Percentiles rank a stretch among this genome's conserved stretches.
phyloP scores from a whole-genome alignment of 2,888 invertebrate genomes.

The Drosophila quinaria region DNA sequence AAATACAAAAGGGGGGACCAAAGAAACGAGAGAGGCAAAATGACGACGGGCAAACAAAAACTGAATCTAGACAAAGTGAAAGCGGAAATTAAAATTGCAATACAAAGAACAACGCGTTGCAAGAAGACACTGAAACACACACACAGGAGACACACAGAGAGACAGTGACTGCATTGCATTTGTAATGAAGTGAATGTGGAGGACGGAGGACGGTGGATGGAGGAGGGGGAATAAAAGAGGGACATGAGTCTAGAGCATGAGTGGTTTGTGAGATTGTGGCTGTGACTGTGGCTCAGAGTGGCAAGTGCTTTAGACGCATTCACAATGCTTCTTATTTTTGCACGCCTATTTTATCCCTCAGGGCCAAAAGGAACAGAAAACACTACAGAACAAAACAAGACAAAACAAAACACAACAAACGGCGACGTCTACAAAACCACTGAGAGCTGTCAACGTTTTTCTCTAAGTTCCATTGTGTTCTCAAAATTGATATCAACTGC shows the following conservation, averaged over 20 bases:
- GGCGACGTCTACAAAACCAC: slow-evolving; percentile 22
- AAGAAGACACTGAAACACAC: slow-evolving; percentile 23
- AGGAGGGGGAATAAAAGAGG: not conserved
- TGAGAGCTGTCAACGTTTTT: slow-evolving; percentile 8
- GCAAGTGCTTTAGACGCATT: slow-evolving; percentile 44
- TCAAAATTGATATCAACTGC: not conserved
- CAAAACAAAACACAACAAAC: slow-evolving; percentile 37
- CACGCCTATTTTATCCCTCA: slow-evolving; percentile 45
- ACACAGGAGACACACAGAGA: slow-evolving; percentile 9
- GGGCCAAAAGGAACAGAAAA: slow-evolving; percentile 21
- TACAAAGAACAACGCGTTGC: slow-evolving; percentile 62
- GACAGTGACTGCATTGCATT: slow-evolving; percentile 51
- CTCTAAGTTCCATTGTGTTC: slow-evolving; percentile 10
- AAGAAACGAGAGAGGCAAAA: not conserved
- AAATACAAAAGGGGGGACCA: slow-evolving; percentile 40
- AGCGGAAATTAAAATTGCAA: slow-evolving; percentile 81
- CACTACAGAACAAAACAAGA: slow-evolving; percentile 26
- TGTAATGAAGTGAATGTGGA: slow-evolving; percentile 66
- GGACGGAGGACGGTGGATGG: slow-evolving; percentile 1
- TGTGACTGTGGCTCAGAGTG: slow-evolving; percentile 29
- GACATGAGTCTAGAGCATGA: slow-evolving; percentile 15
- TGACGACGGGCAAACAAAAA: slow-evolving; percentile 50
- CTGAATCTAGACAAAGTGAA: slow-evolving; percentile 79
- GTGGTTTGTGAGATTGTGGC: slow-evolving; percentile 18
- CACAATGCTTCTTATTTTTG: slow-evolving; percentile 39